Percentiles rank a stretch among this genome's conserved stretches.
These are phyloP conservation scores for Cepaea nemoralis DNA, from an alignment of 1,140 invertebrate species.

Conservation along the genomic window DNA sequence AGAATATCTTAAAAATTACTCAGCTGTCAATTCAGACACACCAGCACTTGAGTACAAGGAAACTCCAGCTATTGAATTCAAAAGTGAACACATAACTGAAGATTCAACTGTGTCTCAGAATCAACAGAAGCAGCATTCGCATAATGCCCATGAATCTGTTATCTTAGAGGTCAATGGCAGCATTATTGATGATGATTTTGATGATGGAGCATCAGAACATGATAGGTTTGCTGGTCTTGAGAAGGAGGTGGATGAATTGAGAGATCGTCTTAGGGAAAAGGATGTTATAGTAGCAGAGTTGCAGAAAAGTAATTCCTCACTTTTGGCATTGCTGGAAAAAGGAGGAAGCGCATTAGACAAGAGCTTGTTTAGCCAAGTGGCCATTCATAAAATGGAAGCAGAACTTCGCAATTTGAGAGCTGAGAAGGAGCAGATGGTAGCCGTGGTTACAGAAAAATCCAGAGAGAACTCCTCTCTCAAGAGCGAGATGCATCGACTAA, in stretches of 20 bases:
- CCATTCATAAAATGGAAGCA: slow-evolving; percentile 64
- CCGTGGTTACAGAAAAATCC: slow-evolving; percentile 72
- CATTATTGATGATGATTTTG: slow-evolving; percentile 28
- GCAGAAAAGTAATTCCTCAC: slow-evolving; percentile 61
- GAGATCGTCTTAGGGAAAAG: slow-evolving; percentile 56
- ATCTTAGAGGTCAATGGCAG: neutral
- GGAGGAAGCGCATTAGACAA: slow-evolving; percentile 50
- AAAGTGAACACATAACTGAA: neutral
- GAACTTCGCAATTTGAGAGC: slow-evolving; percentile 62
- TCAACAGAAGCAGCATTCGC: neutral
- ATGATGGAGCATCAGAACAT: slow-evolving; percentile 18
- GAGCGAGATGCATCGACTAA: slow-evolving; percentile 71
- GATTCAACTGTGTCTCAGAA: neutral
- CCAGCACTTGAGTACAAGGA: slow-evolving; percentile 53
- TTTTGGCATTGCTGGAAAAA: slow-evolving; percentile 66
- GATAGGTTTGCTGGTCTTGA: slow-evolving; percentile 37
- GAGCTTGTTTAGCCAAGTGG: slow-evolving; percentile 43
- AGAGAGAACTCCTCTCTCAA: slow-evolving; percentile 71
- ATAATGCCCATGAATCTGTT: neutral
- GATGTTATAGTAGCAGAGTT: slow-evolving; percentile 64
- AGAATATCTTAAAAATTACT: slow-evolving; percentile 37
- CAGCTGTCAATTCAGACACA: slow-evolving; percentile 13
- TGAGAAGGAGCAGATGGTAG: slow-evolving; percentile 71
- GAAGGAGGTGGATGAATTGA: slow-evolving; percentile 51
- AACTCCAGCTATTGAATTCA: slow-evolving; percentile 41